Conservation (phyloP, 1,140 invertebrate genomes). For the Calycopis cecrops region DNA sequence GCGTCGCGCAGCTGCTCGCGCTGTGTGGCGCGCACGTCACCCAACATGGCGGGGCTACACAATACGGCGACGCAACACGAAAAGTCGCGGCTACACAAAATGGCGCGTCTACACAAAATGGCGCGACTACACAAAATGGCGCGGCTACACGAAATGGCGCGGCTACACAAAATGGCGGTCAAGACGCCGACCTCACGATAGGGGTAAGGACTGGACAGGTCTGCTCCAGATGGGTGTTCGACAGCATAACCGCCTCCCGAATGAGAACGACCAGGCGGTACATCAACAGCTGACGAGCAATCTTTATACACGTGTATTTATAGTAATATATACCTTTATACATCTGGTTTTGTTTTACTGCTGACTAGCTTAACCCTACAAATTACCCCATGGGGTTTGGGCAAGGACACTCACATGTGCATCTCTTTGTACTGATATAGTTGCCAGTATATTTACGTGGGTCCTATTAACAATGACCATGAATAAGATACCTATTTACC, state of each 20-base stretch:
- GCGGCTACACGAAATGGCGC: neutral
- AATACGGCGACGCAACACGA: conserved; percentile 18
- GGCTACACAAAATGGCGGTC: conserved; percentile 27
- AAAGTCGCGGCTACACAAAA: conserved; percentile 16
- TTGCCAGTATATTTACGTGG: too few species aligned
- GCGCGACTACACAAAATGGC: conserved; percentile 8
- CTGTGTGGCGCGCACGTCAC: conserved; percentile 44
- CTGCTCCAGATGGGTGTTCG: conserved; percentile 58
- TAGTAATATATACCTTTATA: too few species aligned
- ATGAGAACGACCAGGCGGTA: conserved; percentile 52
- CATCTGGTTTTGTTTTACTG: too few species aligned
- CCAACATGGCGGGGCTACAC: conserved; percentile 23
- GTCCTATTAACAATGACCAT: too few species aligned
- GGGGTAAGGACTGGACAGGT: conserved; percentile 36
- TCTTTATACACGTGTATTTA: too few species aligned
- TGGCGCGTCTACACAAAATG: conserved; percentile 18
- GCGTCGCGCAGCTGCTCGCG: conserved; percentile 37
- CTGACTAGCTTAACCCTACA: too few species aligned
- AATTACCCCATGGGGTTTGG: too few species aligned
- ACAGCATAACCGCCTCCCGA: conserved; percentile 48
- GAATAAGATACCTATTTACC: too few species aligned
- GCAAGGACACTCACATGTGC: too few species aligned
- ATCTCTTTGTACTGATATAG: too few species aligned
- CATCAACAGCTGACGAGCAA: conserved; percentile 22
- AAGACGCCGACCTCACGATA: conserved; percentile 36